phyloP scores from a whole-genome alignment of 2,113 vertebrate genomes.

The Bos javanicus region DNA sequence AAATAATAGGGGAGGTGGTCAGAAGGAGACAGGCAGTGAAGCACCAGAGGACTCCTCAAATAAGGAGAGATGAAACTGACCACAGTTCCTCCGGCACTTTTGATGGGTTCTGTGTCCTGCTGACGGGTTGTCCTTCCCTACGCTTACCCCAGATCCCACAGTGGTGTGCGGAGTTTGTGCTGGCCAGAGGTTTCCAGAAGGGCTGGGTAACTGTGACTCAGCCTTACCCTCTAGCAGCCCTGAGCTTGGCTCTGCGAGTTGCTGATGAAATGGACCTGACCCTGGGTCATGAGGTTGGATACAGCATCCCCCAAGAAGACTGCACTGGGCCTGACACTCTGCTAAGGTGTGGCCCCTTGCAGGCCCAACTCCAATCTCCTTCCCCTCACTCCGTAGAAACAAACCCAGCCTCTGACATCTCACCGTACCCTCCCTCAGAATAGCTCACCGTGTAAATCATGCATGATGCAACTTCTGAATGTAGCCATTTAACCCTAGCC shows the following conservation, averaged over 20 bases:
- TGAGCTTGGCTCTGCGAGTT: constrained; percentile 90
- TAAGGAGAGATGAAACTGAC: background rate
- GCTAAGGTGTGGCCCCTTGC: constrained; percentile 85
- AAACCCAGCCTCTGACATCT: background rate
- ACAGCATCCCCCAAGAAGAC: constrained; percentile 93
- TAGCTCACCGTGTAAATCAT: background rate
- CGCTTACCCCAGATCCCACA: constrained; percentile 88
- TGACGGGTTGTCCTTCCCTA: constrained; percentile 14
- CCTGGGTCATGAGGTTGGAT: constrained; percentile 95
- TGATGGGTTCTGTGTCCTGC: background rate
- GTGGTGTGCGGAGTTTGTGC: constrained; percentile 94
- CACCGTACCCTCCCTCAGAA: background rate
- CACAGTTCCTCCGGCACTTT: background rate
- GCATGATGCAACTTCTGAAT: background rate
- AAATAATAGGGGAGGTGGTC: background rate
- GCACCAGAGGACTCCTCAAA: background rate
- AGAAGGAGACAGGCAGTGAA: background rate
- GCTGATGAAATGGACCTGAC: constrained; percentile 98
- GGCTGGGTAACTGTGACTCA: constrained; percentile 91
- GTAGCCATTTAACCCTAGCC: background rate
- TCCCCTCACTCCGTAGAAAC: background rate
- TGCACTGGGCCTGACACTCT: constrained; percentile 91
- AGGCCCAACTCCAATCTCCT: background rate
- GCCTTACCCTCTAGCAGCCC: constrained; percentile 88
- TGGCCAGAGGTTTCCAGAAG: constrained; percentile 88